Evolutionary conservation across 2,797 vertebrate genomes (phyloP).

Genomic region (Gymnoscopelus microlampas): DNA sequence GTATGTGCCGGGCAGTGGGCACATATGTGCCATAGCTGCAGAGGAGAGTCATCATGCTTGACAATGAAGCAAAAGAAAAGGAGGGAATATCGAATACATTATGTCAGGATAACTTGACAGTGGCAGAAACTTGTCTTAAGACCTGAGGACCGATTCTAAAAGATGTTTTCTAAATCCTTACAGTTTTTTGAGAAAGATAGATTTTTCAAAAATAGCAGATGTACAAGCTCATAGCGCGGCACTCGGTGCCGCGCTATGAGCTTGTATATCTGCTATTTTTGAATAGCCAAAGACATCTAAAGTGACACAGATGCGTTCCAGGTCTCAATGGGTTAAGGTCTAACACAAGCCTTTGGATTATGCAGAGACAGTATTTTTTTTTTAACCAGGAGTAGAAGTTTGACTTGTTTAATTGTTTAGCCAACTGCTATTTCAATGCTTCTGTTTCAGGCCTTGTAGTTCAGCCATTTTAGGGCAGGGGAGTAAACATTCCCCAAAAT

Average conservation of each 20-base stretch:
- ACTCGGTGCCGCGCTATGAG: no score
- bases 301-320: no score
- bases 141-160: no score
- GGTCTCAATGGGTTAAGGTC: no score
- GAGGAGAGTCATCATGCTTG: conserved; percentile 4
- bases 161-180: no score
- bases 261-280: no score
- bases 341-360: background rate
- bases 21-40: conserved; percentile 1
- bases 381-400: no score
- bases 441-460: conserved; percentile 31
- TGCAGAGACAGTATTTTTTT: background rate
- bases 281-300: no score
- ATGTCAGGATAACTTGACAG: background rate
- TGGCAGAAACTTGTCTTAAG: background rate
- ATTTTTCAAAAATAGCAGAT: no score
- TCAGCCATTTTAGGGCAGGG: conserved; percentile 59
- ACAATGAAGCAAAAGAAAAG: conserved; percentile 7
- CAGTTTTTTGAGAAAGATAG: no score
- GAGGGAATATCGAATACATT: background rate
- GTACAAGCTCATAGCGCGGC: no score
- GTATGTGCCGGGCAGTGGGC: background rate
- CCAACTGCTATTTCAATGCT: background rate
- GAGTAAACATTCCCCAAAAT: conserved; percentile 65
- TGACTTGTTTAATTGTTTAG: conserved; percentile 6